These are phyloP conservation scores for Lytechinus variegatus DNA, from an alignment of 35 echinoderm and acorn worm species.

Conservation along the genomic window DNA sequence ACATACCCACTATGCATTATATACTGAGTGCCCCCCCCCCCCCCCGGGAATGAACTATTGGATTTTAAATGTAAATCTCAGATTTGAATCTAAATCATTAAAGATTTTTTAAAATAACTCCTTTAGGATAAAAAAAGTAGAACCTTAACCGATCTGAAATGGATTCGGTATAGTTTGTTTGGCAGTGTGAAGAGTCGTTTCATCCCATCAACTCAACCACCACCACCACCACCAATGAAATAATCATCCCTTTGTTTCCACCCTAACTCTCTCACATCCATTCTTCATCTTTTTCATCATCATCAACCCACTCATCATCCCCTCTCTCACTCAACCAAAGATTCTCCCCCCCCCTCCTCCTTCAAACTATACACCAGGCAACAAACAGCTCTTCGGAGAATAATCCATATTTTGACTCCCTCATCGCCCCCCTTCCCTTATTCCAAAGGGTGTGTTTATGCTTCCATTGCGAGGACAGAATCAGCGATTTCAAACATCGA, in stretches of 20 bases:
- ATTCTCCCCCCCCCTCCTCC: background rate
- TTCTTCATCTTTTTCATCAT: constrained; percentile 22
- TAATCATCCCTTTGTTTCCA: constrained; percentile 23
- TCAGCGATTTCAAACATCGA: too few species aligned
- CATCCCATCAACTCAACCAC: constrained; percentile 24
- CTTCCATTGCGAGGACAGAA: too few species aligned
- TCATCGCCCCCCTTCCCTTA: background rate
- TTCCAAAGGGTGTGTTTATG: too few species aligned
- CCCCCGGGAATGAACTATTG: too few species aligned
- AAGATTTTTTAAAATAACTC: too few species aligned
- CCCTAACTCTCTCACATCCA: background rate
- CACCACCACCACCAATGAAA: background rate
- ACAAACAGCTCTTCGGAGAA: constrained; percentile 23
- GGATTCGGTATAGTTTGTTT: background rate
- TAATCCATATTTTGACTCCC: constrained; percentile 44
- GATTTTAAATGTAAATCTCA: too few species aligned
- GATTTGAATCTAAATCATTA: too few species aligned
- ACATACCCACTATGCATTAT: too few species aligned
- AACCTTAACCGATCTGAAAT: too few species aligned
- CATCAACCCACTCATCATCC: background rate
- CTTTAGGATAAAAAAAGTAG: too few species aligned
- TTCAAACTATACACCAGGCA: background rate
- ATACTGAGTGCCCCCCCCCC: too few species aligned
- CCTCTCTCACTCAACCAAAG: constrained; percentile 17
- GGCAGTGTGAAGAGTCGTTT: background rate